phyloP scores from a whole-genome alignment of 2,888 invertebrate species.

The Limulus polyphemus region DNA sequence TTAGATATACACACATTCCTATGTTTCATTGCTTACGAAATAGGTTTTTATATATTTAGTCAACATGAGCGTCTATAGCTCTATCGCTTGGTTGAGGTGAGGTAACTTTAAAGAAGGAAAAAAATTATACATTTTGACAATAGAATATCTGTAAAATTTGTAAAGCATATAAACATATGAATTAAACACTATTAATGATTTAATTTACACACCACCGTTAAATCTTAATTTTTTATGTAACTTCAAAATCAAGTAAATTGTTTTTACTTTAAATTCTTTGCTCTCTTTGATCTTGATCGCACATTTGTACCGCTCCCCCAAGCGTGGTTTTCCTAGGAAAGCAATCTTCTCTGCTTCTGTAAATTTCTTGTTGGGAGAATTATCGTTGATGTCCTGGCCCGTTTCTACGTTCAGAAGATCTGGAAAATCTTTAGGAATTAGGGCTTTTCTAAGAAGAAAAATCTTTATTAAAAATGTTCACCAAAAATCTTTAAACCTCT shows the following conservation, averaged over 20 bases:
- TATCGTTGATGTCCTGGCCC: constrained; percentile 12
- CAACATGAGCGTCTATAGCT: too few species aligned
- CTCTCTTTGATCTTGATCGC: constrained; percentile 91
- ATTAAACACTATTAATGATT: too few species aligned
- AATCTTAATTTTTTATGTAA: not conserved
- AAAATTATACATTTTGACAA: too few species aligned
- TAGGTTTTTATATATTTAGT: too few species aligned
- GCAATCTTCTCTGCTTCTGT: constrained; percentile 58
- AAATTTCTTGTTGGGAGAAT: constrained; percentile 8
- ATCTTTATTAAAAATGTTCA: not conserved
- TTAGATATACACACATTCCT: too few species aligned
- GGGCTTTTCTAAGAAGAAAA: not conserved
- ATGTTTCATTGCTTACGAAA: too few species aligned
- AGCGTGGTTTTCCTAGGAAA: constrained; percentile 75
- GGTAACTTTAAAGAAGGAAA: too few species aligned
- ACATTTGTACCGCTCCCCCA: constrained; percentile 73
- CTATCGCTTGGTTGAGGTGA: too few species aligned
- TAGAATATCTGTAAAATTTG: too few species aligned
- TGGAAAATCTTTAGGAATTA: not conserved
- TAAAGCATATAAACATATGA: too few species aligned
- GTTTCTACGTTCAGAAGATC: constrained; percentile 15
- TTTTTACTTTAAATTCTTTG: constrained; percentile 87
- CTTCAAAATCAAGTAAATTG: constrained; percentile 44
- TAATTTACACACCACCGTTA: too few species aligned
- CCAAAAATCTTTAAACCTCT: not conserved